These are phyloP conservation scores for Diadophis punctatus DNA, from an alignment of 2,113 vertebrate genomes.

Conservation along the genomic window DNA sequence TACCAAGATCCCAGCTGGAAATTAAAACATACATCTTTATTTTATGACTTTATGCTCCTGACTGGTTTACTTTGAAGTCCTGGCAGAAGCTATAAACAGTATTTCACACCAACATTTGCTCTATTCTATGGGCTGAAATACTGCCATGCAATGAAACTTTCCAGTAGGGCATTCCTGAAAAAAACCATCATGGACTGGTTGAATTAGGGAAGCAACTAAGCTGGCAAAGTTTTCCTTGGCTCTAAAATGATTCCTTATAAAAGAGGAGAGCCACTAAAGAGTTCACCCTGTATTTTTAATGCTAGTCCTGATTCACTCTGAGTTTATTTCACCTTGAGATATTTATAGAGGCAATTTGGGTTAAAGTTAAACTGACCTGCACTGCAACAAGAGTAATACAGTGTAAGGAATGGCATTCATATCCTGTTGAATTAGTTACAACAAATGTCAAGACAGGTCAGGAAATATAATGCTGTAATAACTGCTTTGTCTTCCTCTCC, in stretches of 20 bases:
- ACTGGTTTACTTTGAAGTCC: not conserved
- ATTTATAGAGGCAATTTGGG: constrained; percentile 24
- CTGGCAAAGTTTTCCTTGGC: not conserved
- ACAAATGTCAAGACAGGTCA: constrained; percentile 3
- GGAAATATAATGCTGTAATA: not conserved
- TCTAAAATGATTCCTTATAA: not conserved
- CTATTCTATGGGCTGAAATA: constrained; percentile 18
- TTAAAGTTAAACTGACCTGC: constrained; percentile 24
- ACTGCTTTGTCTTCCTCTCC: not conserved
- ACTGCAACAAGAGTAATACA: not conserved
- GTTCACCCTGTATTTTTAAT: not conserved
- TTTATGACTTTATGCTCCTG: constrained; percentile 11
- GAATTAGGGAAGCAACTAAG: not conserved
- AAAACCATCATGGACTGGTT: not conserved
- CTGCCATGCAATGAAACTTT: constrained; percentile 22
- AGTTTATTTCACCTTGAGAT: not conserved
- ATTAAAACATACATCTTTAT: constrained; percentile 45
- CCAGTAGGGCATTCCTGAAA: not conserved
- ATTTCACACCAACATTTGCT: constrained; percentile 34
- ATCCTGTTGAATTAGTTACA: not conserved
- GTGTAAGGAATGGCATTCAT: constrained; percentile 3
- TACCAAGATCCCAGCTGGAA: constrained; percentile 55
- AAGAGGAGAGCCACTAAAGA: not conserved
- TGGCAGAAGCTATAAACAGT: constrained; percentile 26
- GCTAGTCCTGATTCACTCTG: not conserved